These are phyloP conservation scores for Trichogramma evanescens DNA, from an alignment of 2,888 invertebrate genomes.

Conservation along the genomic window DNA sequence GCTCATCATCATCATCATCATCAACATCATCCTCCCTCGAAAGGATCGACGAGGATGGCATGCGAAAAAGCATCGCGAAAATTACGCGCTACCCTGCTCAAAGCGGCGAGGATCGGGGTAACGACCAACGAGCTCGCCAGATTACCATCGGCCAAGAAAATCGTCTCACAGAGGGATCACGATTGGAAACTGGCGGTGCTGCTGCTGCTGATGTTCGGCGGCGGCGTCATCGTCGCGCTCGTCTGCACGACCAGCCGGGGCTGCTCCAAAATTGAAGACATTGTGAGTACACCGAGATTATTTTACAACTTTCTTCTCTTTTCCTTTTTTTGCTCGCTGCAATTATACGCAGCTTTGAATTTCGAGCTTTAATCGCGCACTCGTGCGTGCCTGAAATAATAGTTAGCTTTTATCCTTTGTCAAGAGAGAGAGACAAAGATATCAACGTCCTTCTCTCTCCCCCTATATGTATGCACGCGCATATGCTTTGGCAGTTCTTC, in stretches of 20 bases:
- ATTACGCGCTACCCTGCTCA: conserved; percentile 37
- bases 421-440: too few relatives aligned
- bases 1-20: neutral
- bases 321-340: too few relatives aligned
- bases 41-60: conserved; percentile 39
- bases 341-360: too few relatives aligned
- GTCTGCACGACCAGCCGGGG: conserved; percentile 42
- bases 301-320: too few relatives aligned
- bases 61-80: conserved; percentile 42
- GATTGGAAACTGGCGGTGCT: conserved; percentile 43
- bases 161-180: conserved; percentile 41
- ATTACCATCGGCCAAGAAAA: conserved; percentile 37
- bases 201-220: conserved; percentile 41
- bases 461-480: too few relatives aligned
- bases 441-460: too few relatives aligned
- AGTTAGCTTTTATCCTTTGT: too few relatives aligned
- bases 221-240: conserved; percentile 41
- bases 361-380: too few relatives aligned
- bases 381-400: too few relatives aligned
- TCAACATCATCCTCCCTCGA: conserved; percentile 21
- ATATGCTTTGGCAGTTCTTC: too few relatives aligned
- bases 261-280: conserved; percentile 43
- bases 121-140: conserved; percentile 37
- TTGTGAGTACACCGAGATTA: conserved; percentile 33
- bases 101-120: conserved; percentile 41